Base-by-base conservation (phyloP, 2,888 invertebrate species). In the Oxyscelio sp. region DNA sequence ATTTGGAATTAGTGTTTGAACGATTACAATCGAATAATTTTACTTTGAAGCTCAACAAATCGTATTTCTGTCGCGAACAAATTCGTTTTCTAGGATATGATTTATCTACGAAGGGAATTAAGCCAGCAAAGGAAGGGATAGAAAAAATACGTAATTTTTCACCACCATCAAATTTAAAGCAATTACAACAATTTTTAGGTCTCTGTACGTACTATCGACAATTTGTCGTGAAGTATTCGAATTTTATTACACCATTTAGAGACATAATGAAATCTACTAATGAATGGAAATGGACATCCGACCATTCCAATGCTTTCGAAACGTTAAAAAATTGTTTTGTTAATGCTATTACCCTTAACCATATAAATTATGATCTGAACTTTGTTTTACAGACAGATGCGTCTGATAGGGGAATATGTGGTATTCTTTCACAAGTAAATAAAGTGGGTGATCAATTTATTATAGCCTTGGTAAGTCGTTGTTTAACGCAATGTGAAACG, bases 381-480 rank as follows among this genome's bases (percentile, higher is more conserved):
- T 88, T 79, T 34, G 63, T 34, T 2, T n/a, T 40, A 5, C 15
- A 15, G 15, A 40, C 40, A 1, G 40, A 40, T 15, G 40, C 40
- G 15, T 27, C 61, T 2, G 66, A 85, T 38, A 17, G 19, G 0
- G 77, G 77, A 4, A 85, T 89, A 17, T 73, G 61, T 54, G 89
- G 87, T 0, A 68, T 77, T 11, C 11, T 89, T 0, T 87, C 71
- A 34, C 73, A 82, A 19, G n/a, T n/a, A n/a, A n/a, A n/a, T n/a
- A 5, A 65, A 0, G 74, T 83, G 40, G 22, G 48, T 5, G 61
- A 85, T 9, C 61, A 15, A 19, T 48, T 66, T n/a, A 71, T 89
- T 0, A 81, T 89, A 9, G 83, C 40, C 1, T 87, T 89, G 54
- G 87, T 83, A 11, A 90, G 89, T 77, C 79, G 87, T 45, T 83